Evolutionary conservation across 2,113 vertebrate species (phyloP).

Genomic region (Phalacrocorax pelagicus): DNA sequence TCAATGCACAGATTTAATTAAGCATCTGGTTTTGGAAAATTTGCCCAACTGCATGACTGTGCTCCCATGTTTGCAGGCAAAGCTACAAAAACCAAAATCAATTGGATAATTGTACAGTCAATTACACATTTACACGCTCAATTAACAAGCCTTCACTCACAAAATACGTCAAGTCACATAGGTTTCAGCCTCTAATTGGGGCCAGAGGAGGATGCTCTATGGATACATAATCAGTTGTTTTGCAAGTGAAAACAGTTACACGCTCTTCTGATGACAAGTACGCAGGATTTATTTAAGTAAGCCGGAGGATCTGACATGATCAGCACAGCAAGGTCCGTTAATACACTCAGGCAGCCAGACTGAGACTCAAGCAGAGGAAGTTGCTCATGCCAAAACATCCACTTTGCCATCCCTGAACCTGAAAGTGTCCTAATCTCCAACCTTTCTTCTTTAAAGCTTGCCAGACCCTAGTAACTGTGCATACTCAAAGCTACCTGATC

Average conservation of each 20-base stretch:
- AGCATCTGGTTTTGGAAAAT: not conserved
- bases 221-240: not conserved
- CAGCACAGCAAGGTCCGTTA: not conserved
- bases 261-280: not conserved
- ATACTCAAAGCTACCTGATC: not conserved
- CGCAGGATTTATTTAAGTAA: not conserved
- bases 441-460: not conserved
- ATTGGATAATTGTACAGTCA: not conserved
- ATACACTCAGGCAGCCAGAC: not conserved
- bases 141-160: not conserved
- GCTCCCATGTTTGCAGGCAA: not conserved
- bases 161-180: not conserved
- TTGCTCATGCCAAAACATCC: not conserved
- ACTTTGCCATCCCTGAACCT: not conserved
- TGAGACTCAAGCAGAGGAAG: not conserved
- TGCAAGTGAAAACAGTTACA: not conserved
- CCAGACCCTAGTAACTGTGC: not conserved
- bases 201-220: not conserved
- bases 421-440: not conserved
- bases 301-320: not conserved
- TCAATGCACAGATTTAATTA: not conserved
- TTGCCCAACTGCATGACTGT: not conserved
- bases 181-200: not conserved
- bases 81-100: not conserved
- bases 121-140: conserved; percentile 15